Evolutionary conservation across 1,140 invertebrate species (phyloP).

Genomic region (Orius laevigatus): DNA sequence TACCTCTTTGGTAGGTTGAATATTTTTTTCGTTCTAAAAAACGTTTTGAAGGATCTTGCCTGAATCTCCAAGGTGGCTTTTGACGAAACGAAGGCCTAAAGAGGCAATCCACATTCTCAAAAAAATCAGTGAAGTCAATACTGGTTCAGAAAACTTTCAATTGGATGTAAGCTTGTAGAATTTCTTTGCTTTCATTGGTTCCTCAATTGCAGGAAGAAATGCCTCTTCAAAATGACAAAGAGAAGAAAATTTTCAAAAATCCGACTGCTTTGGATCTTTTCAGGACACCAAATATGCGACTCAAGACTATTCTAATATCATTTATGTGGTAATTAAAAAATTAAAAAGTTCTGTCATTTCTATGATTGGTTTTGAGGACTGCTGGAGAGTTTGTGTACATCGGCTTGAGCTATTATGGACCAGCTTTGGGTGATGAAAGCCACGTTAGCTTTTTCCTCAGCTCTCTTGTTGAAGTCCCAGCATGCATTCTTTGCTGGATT

Average conservation of each 20-base stretch:
- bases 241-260: conserved; percentile 33
- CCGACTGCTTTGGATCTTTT: conserved; percentile 55
- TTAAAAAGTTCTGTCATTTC: too few relatives aligned
- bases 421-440: conserved; percentile 65
- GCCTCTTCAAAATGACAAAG: conserved; percentile 41
- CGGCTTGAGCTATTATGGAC: conserved; percentile 71
- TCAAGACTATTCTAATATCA: conserved; percentile 43
- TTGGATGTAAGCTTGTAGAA: background rate
- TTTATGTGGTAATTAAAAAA: conserved; percentile 34
- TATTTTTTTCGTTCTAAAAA: background rate
- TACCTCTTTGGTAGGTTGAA: conserved; percentile 52
- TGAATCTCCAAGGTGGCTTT: conserved; percentile 69
- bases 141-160: conserved; percentile 38
- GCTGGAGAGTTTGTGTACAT: conserved; percentile 67
- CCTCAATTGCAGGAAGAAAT: conserved; percentile 54
- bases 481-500: conserved; percentile 66
- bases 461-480: conserved; percentile 69
- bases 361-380: conserved; percentile 29
- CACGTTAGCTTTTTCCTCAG: conserved; percentile 75
- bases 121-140: conserved; percentile 56
- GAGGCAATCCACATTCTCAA: conserved; percentile 63
- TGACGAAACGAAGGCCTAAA: conserved; percentile 59
- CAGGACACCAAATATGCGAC: conserved; percentile 68
- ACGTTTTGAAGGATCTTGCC: conserved; percentile 49
- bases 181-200: conserved; percentile 36